These are phyloP conservation scores for Nibea coibor DNA, from an alignment of 2,113 vertebrate genomes.

Conservation along the genomic window DNA sequence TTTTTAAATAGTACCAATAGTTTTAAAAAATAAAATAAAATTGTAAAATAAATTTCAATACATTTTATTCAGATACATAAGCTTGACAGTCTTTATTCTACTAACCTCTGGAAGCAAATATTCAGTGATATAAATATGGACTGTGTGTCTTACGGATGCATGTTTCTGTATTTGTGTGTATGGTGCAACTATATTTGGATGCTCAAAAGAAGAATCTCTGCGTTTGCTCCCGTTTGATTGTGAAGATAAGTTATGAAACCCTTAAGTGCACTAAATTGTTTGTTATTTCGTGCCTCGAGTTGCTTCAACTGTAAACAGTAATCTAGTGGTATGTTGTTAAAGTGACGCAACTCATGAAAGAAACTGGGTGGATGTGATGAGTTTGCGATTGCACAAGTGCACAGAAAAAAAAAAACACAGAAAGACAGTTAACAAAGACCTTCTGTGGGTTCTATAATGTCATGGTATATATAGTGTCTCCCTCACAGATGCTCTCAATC, in stretches of 20 bases:
- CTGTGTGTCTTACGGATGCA: background rate
- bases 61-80: no score
- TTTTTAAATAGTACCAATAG: no score
- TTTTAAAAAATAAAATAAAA: no score
- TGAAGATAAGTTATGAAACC: conserved; percentile 11
- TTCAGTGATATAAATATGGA: background rate
- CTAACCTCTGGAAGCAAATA: background rate
- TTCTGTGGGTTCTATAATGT: background rate
- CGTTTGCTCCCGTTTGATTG: background rate
- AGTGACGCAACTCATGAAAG: conserved; percentile 17
- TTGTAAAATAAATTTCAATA: no score
- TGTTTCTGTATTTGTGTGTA: background rate
- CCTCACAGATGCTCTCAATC: background rate
- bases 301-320: conserved; percentile 43
- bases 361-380: background rate
- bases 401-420: background rate
- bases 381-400: conserved; percentile 3
- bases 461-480: background rate
- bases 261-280: conserved; percentile 11
- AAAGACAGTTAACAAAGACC: background rate
- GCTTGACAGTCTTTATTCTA: background rate
- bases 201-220: background rate
- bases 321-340: conserved; percentile 18
- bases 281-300: conserved; percentile 6
- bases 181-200: background rate